Conservation (phyloP, 2,113 vertebrate genomes). For the Dicentrarchus labrax region DNA sequence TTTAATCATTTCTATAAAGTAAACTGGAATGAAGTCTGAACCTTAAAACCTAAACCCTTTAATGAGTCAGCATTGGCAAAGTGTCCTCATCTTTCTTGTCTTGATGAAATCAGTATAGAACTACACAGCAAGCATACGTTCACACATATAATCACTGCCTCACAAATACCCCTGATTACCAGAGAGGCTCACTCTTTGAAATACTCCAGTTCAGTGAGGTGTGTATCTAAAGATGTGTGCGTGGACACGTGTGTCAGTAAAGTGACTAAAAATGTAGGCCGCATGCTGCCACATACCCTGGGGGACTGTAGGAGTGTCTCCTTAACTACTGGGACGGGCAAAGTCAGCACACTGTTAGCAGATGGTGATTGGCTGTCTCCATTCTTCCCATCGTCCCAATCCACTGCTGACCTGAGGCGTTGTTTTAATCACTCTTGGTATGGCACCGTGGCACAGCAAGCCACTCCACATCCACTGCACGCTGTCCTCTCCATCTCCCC, state of each 20-base stretch:
- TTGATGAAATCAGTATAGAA: neutral
- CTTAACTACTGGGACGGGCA: conserved; percentile 65
- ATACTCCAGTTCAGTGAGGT: conserved; percentile 15
- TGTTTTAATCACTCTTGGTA: conserved; percentile 79
- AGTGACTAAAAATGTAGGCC: conserved; percentile 54
- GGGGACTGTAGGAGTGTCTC: conserved; percentile 61
- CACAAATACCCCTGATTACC: conserved; percentile 49
- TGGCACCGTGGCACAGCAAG: conserved; percentile 20
- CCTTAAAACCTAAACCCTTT: neutral
- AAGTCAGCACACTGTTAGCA: conserved; percentile 70
- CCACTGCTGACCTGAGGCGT: conserved; percentile 68
- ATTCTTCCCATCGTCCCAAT: conserved; percentile 57
- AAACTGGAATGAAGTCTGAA: conserved; percentile 1
- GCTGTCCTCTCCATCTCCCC: conserved; percentile 22
- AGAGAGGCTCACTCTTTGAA: neutral
- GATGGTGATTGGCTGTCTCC: conserved; percentile 71
- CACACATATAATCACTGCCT: conserved; percentile 17
- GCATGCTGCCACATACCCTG: conserved; percentile 44
- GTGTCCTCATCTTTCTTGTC: neutral
- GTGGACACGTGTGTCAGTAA: conserved; percentile 12
- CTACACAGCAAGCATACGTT: conserved; percentile 14
- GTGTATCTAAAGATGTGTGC: conserved; percentile 33
- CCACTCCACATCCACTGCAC: conserved; percentile 24
- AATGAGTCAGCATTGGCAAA: neutral
- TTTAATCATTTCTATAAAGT: conserved; percentile 28